Conservation (phyloP, 2,113 vertebrate genomes). For the Sarotherodon lohbergeri region DNA sequence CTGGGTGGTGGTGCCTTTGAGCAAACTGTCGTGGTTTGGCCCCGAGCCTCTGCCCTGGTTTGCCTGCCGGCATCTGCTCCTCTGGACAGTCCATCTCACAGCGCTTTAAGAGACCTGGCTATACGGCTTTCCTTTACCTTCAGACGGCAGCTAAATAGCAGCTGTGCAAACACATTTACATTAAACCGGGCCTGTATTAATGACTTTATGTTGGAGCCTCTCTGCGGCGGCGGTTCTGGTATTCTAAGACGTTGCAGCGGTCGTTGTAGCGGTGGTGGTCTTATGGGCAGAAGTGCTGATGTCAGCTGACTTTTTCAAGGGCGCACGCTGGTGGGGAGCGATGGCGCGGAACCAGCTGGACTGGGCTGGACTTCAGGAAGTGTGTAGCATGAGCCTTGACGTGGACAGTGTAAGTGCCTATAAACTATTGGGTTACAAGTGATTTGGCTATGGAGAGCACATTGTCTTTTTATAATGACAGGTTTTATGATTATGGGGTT, state of each 20-base stretch:
- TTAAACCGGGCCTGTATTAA: conserved; percentile 51
- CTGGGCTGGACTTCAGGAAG: conserved; percentile 22
- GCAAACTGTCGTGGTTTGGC: conserved; percentile 73
- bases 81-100: conserved; percentile 41
- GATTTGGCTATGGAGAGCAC: conserved; percentile 32
- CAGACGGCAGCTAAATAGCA: conserved; percentile 53
- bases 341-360: conserved; percentile 54
- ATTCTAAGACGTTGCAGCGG: conserved; percentile 41
- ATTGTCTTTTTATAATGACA: conserved; percentile 60
- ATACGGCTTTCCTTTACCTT: conserved; percentile 48
- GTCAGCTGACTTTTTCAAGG: conserved; percentile 41
- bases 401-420: conserved; percentile 36
- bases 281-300: conserved; percentile 55
- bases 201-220: conserved; percentile 62
- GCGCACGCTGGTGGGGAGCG: background rate
- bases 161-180: conserved; percentile 68
- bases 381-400: conserved; percentile 35
- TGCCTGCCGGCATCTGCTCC: conserved; percentile 32
- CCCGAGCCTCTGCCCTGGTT: conserved; percentile 34
- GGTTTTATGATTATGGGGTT: conserved; percentile 50
- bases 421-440: conserved; percentile 41
- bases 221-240: conserved; percentile 19
- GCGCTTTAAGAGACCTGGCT: conserved; percentile 30
- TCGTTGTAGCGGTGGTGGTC: conserved; percentile 57
- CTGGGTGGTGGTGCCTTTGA: conserved; percentile 69